Evolutionary conservation across 2,888 invertebrate species (phyloP).

Genomic region (Copidosoma aretas): DNA sequence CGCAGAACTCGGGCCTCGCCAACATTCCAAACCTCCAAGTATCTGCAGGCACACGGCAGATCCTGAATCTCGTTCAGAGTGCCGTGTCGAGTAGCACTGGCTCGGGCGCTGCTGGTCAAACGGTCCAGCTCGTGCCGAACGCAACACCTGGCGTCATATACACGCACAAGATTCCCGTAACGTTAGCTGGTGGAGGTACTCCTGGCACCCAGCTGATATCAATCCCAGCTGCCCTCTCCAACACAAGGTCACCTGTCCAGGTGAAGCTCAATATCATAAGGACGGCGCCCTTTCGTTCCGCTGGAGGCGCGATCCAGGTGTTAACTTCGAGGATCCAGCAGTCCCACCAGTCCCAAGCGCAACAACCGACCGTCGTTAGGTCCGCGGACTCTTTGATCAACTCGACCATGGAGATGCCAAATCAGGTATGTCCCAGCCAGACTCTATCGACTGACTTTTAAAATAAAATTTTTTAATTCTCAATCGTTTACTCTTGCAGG

Average conservation of each 20-base stretch:
- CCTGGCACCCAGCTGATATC: conserved; percentile 54
- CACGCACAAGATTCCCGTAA: conserved; percentile 75
- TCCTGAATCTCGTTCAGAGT: conserved; percentile 58
- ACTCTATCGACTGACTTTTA: neutral
- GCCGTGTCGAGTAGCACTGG: conserved; percentile 47
- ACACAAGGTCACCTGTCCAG: conserved; percentile 56
- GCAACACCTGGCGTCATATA: conserved; percentile 72
- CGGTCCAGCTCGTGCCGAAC: conserved; percentile 53
- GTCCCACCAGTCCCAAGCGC: conserved; percentile 13
- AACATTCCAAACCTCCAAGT: conserved; percentile 47
- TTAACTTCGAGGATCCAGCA: conserved; percentile 61
- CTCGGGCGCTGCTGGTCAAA: conserved; percentile 47
- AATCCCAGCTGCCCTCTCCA: conserved; percentile 53
- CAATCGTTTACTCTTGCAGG: conserved; percentile 48
- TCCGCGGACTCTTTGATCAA: conserved; percentile 22
- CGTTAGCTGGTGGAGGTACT: conserved; percentile 45
- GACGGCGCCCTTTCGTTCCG: conserved; percentile 23
- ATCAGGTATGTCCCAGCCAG: neutral
- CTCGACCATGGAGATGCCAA: conserved; percentile 47
- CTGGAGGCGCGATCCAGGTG: conserved; percentile 54
- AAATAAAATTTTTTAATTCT: neutral
- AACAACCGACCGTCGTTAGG: conserved; percentile 13
- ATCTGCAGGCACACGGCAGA: conserved; percentile 50
- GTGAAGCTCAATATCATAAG: conserved; percentile 10
- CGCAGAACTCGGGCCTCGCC: conserved; percentile 50